Evolutionary conservation across 2,113 vertebrate genomes (phyloP), one percentile per base, ranked within the genome.

Genomic region (Gadus macrocephalus): DNA sequence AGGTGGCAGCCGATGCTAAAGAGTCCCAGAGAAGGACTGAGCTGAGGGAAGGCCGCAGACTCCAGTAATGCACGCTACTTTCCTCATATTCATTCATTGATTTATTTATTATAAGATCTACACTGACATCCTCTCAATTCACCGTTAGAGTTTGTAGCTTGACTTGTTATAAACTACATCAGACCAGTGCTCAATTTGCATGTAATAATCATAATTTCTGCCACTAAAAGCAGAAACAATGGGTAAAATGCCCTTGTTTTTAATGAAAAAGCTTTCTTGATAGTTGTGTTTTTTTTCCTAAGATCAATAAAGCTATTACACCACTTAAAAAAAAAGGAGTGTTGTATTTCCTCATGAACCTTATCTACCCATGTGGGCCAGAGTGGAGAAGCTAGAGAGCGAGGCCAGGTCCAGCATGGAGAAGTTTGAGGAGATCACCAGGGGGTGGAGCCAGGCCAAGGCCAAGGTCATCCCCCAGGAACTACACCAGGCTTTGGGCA

Each of bases 381-480:
- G 93, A 82, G 1, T 68, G 1, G 90, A 84, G 69, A 85, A 69
- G 65, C 77, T 88, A 59, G 88, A 94, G 66, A 81, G 76, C 0
- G 83, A 91, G 73, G 78, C 62, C 0, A 74, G 74, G 16, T 62
- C 75, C 8, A 93, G 92, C 58, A 74, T 88, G 28, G 82, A 90
- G 60, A 93, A 92, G 76, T 93, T 92, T 69, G 91, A 93, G 27
- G 90, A 94, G 59, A 93, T 96, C 81, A 82, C 76, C 0, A 53
- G 61, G 15, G 92, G 90, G 55, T 96, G 94, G 94, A 77, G 64
- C 0, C 66, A 49, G 16, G 85, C 89, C 16, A 81, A 80, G 61
- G 64, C 85, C 20, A 91, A 85, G 74, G 56, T 2, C 8, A 78
- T 91, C 8, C 88, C 91, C 0, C 90, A 93, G 81, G 93, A 95